Evolutionary conservation across 2,888 invertebrate species (phyloP), one percentile per base, ranked within the genome.

Genomic region (Pollenia angustigena): DNA sequence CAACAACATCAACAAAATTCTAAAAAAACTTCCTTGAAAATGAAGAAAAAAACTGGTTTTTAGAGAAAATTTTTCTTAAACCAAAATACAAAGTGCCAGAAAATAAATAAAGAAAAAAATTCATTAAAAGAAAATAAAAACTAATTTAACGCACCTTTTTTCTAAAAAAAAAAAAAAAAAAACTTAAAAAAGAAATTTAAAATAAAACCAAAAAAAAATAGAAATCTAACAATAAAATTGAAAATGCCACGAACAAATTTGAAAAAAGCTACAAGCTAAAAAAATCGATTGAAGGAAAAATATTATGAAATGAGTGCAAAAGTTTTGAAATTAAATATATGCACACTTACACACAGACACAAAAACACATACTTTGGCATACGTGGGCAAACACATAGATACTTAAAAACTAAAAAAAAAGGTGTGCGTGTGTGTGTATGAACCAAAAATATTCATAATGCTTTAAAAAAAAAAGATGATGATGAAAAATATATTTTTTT

Each of bases 261-360:
- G 8, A 44, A 71, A n/a, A 74, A 76, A 71, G 56, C 23, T 16
- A 32, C 32, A 32, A 32, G 32, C 6, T 32, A 32, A 32, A 32
- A 32, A n/a, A 78, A 78, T 69, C 68, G n/a, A 48, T 2, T 18
- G 32, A 64, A 64, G 48, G 81, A 64, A 79, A 80, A 85, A 80
- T 85, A 60, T 85, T 85, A 83, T 87, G 87, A 85, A 87, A 85
- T 75, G 72, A 81, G 82, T 85, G 79, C 83, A 78, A 87, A 88
- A 87, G 85, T 79, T 81, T 80, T 84, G 81, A 81, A 81, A 88
- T 80, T 81, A 80, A 82, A 85, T 87, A 82, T 74, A 85, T 64
- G 54, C 58, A 44, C 52, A 75, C 78, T 56, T 11, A 78, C 44
- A 76, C 48, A 54, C 23, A 74, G 48, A 16, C 46, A 76, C 56